These are phyloP conservation scores for Brachionus calyciflorus DNA, from an alignment of 1,140 invertebrate species.

Conservation along the genomic window DNA sequence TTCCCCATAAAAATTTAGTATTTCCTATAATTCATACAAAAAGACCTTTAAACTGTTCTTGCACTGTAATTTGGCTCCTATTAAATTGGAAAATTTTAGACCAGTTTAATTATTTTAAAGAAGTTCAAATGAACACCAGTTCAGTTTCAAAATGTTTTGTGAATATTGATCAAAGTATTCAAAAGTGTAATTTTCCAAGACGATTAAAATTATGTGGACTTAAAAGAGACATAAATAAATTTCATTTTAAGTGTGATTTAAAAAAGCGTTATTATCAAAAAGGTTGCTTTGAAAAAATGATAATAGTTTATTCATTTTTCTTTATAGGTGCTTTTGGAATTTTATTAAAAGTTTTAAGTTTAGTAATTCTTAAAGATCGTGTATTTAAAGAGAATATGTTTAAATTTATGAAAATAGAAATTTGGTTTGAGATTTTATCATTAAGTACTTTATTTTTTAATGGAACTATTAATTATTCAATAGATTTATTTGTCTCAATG, in stretches of 20 bases:
- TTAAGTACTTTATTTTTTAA: not conserved
- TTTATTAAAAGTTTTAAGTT: not conserved
- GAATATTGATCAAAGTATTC: not conserved
- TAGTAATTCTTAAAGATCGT: not conserved
- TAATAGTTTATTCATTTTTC: not conserved
- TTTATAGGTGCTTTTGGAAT: not conserved
- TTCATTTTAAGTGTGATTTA: not conserved
- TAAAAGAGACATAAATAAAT: not conserved
- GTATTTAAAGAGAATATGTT: conserved; percentile 15
- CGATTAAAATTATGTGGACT: not conserved
- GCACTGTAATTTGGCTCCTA: not conserved
- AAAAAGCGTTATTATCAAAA: not conserved
- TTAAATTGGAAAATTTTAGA: not conserved
- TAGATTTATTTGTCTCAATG: not conserved
- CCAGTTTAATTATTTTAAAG: not conserved
- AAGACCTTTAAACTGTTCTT: not conserved
- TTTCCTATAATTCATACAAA: conserved; percentile 4
- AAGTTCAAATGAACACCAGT: not conserved
- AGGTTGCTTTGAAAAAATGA: not conserved
- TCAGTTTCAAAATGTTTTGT: not conserved
- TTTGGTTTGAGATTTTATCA: not conserved
- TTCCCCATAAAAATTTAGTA: conserved; percentile 5
- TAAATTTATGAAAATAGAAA: not conserved
- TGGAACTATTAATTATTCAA: not conserved
- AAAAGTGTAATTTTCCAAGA: not conserved